Evolutionary conservation across 2,888 invertebrate genomes (phyloP), one percentile per base, ranked within the genome.

Genomic region (Mesopsocus fuscifrons): DNA sequence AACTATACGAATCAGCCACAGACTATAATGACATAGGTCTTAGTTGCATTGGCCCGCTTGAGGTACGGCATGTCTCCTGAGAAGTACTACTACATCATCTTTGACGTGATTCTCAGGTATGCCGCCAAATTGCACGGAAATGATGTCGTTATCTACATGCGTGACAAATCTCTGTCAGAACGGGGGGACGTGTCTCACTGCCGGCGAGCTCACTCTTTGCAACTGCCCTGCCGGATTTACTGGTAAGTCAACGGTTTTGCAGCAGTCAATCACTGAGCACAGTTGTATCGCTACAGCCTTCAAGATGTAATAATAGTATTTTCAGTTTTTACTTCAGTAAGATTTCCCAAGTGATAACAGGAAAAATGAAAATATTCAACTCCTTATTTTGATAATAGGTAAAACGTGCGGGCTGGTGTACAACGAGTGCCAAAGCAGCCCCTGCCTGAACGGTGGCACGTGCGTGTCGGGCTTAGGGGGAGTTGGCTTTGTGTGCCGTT

Each of bases 131-230:
- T 59, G 58, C 48, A 52, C 52, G 11, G 51, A 52, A 46, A 44
- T 44, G n/a, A 52, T 49, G 42, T 34, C 41, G 30, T 42, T 21
- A 34, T 66, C 64, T 50, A 56, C 59, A 32, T 87, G 85, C 59
- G 68, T 68, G 48, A 72, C 68, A 34, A 73, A 71, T 51, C 80
- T 76, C 33, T 87, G 87, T 55, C 66, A 67, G 48, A 77, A 53
- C 46, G 91, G 89, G 17, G 94, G 92, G 16, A 85, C 82, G 0
- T 95, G 94, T 55, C 88, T 89, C 57, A 89, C 92, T 60, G 66
- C 85, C 8, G 74, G 89, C 46, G 77, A 82, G 55, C 76, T 71
- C 48, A 89, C 83, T 59, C 77, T 77, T 35, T 91, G 95, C 57
- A 88, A 89, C 0, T 95, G 95, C 57, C 91, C 91, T 0, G 82